A percentile compares a stretch with the other conserved stretches of the same genome.
Conservation (phyloP, 2,888 invertebrate genomes). For the Chironomus tentans region DNA sequence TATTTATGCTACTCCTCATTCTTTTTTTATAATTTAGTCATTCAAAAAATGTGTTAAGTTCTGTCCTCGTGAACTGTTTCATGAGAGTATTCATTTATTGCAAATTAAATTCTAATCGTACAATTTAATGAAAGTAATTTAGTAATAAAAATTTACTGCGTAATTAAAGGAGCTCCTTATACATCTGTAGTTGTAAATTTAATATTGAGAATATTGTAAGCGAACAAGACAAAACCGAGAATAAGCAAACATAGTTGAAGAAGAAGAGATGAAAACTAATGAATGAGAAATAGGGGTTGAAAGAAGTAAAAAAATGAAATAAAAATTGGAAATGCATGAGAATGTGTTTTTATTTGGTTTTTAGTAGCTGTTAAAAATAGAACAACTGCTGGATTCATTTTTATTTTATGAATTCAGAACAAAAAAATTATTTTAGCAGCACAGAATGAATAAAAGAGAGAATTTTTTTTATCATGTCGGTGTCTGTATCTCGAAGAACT, state of each 20-base stretch:
- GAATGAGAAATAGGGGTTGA: constrained; percentile 20
- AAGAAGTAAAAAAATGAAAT: neutral
- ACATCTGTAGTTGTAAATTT: too few relatives aligned
- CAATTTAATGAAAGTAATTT: too few relatives aligned
- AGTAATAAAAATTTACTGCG: too few relatives aligned
- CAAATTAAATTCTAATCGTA: too few relatives aligned
- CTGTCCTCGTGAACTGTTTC: too few relatives aligned
- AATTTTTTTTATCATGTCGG: neutral
- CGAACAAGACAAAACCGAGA: neutral
- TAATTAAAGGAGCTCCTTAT: too few relatives aligned
- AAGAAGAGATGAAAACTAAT: neutral
- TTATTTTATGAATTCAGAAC: neutral
- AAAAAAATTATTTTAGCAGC: neutral
- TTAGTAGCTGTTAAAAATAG: constrained; percentile 10
- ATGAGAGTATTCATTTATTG: too few relatives aligned
- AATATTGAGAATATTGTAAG: too few relatives aligned
- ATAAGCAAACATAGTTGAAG: neutral
- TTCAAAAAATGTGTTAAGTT: too few relatives aligned
- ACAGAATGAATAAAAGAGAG: neutral
- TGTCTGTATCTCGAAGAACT: constrained; percentile 23
- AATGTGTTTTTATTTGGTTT: neutral
- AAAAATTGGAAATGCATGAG: neutral
- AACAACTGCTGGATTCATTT: constrained; percentile 14
- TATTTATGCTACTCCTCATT: too few relatives aligned
- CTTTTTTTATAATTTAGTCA: too few relatives aligned